These are phyloP conservation scores for Pristionchus fissidentatus DNA, from an alignment of 2,888 invertebrate genomes.

Conservation along the genomic window DNA sequence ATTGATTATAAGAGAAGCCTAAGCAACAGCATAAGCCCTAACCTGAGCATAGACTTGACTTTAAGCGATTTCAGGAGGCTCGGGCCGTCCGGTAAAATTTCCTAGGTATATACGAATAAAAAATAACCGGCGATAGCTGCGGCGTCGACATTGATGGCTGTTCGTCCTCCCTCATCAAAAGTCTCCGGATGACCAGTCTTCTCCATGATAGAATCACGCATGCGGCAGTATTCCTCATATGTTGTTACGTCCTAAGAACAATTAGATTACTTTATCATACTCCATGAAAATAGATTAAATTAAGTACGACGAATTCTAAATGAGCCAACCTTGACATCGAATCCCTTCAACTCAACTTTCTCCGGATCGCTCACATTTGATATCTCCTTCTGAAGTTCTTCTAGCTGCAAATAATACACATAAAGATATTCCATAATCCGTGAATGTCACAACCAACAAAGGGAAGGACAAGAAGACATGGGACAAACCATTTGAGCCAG, in stretches of 20 bases:
- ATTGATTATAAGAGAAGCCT: too few relatives aligned
- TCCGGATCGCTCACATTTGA: not conserved
- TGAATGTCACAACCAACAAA: too few relatives aligned
- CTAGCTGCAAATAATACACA: constrained; percentile 19
- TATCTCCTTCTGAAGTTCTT: constrained; percentile 31
- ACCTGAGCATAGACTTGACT: too few relatives aligned
- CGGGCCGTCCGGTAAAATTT: too few relatives aligned
- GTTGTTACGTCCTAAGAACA: not conserved
- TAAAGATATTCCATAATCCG: too few relatives aligned
- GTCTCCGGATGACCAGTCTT: constrained; percentile 19
- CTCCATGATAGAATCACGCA: constrained; percentile 28
- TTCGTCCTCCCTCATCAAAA: constrained; percentile 37
- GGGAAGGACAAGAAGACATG: not conserved
- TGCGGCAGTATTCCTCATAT: constrained; percentile 14
- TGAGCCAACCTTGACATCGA: constrained; percentile 30
- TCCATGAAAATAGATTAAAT: not conserved
- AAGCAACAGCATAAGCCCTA: too few relatives aligned
- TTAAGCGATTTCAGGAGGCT: too few relatives aligned
- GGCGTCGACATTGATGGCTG: constrained; percentile 39
- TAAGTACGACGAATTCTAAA: not conserved
- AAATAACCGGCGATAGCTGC: constrained; percentile 39
- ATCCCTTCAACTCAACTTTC: constrained; percentile 41
- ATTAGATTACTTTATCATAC: not conserved
- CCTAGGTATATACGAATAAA: not conserved
- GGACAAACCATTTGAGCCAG: constrained; percentile 36